Evolutionary conservation across 1,140 invertebrate species (phyloP), one percentile per base, ranked within the genome.

Genomic region (Arctopsyche grandis): DNA sequence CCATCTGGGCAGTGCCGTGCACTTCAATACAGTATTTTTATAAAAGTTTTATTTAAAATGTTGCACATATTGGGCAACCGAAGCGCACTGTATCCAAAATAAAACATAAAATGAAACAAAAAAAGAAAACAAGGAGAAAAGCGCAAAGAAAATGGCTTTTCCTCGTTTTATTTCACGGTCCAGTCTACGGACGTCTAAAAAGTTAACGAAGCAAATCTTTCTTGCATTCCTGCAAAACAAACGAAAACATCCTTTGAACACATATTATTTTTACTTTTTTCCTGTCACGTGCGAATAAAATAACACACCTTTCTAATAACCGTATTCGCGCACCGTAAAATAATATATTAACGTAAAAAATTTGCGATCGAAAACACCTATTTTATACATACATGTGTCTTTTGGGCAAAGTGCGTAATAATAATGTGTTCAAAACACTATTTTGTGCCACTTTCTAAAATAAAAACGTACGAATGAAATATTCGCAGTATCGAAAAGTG

Each of bases 131-230:
- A 9, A 5, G 21, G 26, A 48, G 75, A 44, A 77, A 69, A 77
- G 46, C 21, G 44, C 19, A 75, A 73, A 73, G 69, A 78, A 78
- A 78, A 78, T 78, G 69, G 48, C 69, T 71, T 71, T 78, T 78
- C 69, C 63, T 71, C 77, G 77, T 78, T 78, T 78, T 71, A 78
- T 78, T 78, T 78, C 77, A 78, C 77, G 77, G 77, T 78, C 52
- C 66, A 78, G 77, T 71, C 77, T 78, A 69, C 69, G 48, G 52
- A 76, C 26, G 74, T 76, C 74, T 70, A 73, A 71, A 71, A 73
- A 78, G 77, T 71, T 78, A 78, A 78, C 77, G 77, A 78, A 56
- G 77, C 77, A 73, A 78, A 78, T 71, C 77, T 73, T 71, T 78
- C 52, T 58, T 66, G 24, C 75, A 69, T 43, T 29, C 60, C 24